Evolutionary conservation across 2,113 vertebrate genomes (phyloP).

Genomic region (Pachyramphus minor): DNA sequence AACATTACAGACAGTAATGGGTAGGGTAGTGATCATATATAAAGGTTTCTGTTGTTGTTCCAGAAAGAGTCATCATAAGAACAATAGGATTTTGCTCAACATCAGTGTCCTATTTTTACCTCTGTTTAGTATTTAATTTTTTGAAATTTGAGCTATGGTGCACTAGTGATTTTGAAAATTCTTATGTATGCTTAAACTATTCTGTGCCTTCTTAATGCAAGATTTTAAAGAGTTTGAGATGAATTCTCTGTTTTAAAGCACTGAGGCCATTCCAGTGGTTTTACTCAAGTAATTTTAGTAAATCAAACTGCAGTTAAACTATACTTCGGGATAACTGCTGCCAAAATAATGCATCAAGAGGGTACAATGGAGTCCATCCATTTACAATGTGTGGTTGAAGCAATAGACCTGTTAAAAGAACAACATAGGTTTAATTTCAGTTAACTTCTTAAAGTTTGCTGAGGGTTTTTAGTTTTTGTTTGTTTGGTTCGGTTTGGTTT

Average conservation of each 20-base stretch:
- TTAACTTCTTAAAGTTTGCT: not conserved
- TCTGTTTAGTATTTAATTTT: not conserved
- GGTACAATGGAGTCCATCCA: not conserved
- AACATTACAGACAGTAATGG: not conserved
- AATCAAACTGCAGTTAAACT: not conserved
- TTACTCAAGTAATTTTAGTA: not conserved
- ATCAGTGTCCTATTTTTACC: not conserved
- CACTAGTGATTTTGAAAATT: not conserved
- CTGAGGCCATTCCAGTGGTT: not conserved
- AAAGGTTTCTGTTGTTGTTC: not conserved
- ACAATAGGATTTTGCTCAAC: not conserved
- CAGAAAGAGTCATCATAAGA: not conserved
- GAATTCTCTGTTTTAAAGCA: not conserved
- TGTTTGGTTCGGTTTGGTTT: not conserved
- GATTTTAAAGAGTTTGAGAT: not conserved
- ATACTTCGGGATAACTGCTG: not conserved
- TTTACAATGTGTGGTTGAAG: constrained; percentile 21
- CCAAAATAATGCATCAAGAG: not conserved
- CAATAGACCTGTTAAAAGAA: constrained; percentile 18
- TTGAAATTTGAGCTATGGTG: not conserved
- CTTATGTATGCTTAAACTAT: not conserved
- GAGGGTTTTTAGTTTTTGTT: not conserved
- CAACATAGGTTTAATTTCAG: not conserved
- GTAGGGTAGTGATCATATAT: not conserved
- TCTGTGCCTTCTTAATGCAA: not conserved